Percentiles rank a stretch among this genome's conserved stretches.
phyloP scores from a whole-genome alignment of 2,113 vertebrate genomes.

The Mesitornis unicolor region DNA sequence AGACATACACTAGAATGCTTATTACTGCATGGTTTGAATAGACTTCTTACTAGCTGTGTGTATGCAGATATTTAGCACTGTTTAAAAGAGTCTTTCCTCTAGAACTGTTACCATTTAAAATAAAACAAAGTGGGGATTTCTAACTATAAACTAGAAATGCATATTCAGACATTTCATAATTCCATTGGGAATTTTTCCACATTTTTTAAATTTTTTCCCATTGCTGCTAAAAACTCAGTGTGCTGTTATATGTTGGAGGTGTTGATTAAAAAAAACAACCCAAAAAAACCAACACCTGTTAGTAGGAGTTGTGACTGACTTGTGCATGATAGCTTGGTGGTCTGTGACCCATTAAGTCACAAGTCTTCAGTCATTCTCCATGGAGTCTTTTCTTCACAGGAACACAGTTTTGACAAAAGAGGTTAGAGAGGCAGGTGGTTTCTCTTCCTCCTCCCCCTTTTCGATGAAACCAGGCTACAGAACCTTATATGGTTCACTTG shows the following conservation, averaged over 20 bases:
- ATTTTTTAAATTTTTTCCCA: background rate
- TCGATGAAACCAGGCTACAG: background rate
- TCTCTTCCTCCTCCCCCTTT: background rate
- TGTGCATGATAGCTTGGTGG: background rate
- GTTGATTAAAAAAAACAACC: background rate
- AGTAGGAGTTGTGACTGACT: background rate
- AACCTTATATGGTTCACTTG: background rate
- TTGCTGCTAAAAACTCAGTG: background rate
- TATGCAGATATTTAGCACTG: background rate
- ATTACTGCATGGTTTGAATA: background rate
- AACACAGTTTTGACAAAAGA: background rate
- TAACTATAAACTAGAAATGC: background rate
- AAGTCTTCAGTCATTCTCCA: background rate
- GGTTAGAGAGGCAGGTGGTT: fast-evolving
- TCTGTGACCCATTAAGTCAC: background rate
- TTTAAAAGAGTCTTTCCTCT: background rate
- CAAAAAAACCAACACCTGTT: no score
- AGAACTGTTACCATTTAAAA: background rate
- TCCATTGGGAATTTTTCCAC: background rate
- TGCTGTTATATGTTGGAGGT: background rate
- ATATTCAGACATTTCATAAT: background rate
- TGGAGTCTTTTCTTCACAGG: background rate
- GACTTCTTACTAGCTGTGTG: background rate
- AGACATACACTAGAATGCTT: background rate
- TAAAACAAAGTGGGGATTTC: background rate